Evolutionary conservation across 35 echinoderm and acorn worm species (phyloP).

Genomic region (Heliocidaris tuberculata): DNA sequence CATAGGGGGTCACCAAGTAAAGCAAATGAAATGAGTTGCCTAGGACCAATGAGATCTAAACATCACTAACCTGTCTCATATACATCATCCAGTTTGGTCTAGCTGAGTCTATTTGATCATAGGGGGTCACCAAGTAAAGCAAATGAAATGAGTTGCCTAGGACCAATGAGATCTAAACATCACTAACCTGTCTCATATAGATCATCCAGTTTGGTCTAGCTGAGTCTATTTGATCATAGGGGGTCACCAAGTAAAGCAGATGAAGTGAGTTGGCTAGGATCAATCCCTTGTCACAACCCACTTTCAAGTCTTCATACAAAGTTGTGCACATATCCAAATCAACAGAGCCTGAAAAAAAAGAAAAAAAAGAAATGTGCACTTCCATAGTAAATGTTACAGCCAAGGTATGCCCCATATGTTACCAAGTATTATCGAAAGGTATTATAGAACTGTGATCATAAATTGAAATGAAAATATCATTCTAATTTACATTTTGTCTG

Average conservation of each 20-base stretch:
- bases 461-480: too few species aligned
- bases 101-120: slow-evolving; percentile 47
- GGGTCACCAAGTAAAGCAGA: slow-evolving; percentile 88
- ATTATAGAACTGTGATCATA: too few species aligned
- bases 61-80: slow-evolving; percentile 83
- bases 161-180: slow-evolving; percentile 36
- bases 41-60: slow-evolving; percentile 67
- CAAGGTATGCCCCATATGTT: too few species aligned
- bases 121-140: slow-evolving; percentile 79
- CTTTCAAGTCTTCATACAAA: slow-evolving; percentile 72
- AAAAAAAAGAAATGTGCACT: background rate
- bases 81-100: slow-evolving; percentile 77
- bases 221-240: slow-evolving; percentile 59
- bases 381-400: too few species aligned
- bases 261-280: slow-evolving; percentile 85
- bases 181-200: slow-evolving; percentile 72
- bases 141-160: slow-evolving; percentile 79
- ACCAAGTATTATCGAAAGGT: too few species aligned
- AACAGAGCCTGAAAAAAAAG: slow-evolving; percentile 65
- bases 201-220: slow-evolving; percentile 78
- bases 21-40: slow-evolving; percentile 79
- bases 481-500: too few species aligned
- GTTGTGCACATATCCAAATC: slow-evolving; percentile 81
- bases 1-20: slow-evolving; percentile 83
- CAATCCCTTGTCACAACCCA: slow-evolving; percentile 75